These are phyloP conservation scores for Harpagoxenus sublaevis DNA, from an alignment of 2,888 invertebrate genomes.

Conservation along the genomic window DNA sequence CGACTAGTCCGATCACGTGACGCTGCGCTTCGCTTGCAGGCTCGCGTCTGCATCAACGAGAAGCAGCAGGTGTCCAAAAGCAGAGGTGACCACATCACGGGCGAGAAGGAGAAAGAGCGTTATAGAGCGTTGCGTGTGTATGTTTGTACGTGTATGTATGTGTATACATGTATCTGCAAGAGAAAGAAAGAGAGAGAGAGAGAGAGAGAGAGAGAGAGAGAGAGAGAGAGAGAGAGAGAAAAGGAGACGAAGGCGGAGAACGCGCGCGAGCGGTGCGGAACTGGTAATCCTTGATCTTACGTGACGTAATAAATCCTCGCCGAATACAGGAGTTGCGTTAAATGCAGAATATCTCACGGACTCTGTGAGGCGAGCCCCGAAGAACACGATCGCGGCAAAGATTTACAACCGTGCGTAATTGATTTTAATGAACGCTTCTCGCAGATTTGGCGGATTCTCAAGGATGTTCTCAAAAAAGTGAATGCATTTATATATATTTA, in stretches of 20 bases:
- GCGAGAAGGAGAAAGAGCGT: constrained; percentile 34
- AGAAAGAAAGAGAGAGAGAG: not conserved
- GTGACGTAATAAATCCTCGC: constrained; percentile 48
- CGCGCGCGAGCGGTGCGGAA: constrained; percentile 47
- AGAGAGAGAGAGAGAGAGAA: not conserved
- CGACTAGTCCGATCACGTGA: constrained; percentile 52
- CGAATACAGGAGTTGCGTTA: constrained; percentile 44
- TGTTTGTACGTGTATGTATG: not conserved
- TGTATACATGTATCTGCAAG: not conserved
- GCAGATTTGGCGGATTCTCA: constrained; percentile 41
- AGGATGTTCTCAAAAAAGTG: constrained; percentile 35
- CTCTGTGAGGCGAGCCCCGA: not conserved
- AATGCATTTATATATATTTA: not conserved
- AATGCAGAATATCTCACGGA: constrained; percentile 40
- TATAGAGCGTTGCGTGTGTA: not conserved
- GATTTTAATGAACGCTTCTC: constrained; percentile 41
- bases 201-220: constrained; percentile 1
- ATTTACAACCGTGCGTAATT: constrained; percentile 43
- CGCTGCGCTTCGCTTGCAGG: constrained; percentile 42
- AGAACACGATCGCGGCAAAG: constrained; percentile 6
- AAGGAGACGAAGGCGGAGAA: constrained; percentile 25
- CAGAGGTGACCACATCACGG: constrained; percentile 55
- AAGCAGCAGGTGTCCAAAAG: constrained; percentile 65
- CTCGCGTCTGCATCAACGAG: constrained; percentile 49
- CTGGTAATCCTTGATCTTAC: constrained; percentile 57